phyloP scores from a whole-genome alignment of 2,888 invertebrate species.

The Himalopsyche kuldschensis region DNA sequence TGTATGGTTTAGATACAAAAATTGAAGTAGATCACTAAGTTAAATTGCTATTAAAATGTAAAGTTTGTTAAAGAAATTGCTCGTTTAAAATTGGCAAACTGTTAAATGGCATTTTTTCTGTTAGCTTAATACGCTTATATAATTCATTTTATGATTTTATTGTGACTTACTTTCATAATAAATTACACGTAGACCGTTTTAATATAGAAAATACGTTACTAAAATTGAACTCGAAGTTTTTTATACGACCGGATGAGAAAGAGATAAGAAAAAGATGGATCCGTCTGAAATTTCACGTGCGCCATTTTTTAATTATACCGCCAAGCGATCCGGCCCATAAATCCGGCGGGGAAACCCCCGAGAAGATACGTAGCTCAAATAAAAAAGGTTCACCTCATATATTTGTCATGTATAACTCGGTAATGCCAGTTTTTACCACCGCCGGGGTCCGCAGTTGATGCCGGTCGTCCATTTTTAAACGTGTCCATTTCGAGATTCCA shows the following conservation, averaged over 20 bases:
- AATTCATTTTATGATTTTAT: no score
- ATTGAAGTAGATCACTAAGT: no score
- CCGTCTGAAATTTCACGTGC: background rate
- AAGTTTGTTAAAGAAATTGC: no score
- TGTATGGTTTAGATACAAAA: no score
- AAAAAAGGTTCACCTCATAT: conserved; percentile 22
- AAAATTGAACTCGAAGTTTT: no score
- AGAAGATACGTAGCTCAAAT: conserved; percentile 10
- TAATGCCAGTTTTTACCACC: background rate
- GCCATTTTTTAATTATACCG: background rate
- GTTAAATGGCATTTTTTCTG: no score
- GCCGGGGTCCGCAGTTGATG: background rate
- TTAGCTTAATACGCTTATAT: no score
- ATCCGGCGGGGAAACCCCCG: background rate
- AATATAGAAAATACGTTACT: no score
- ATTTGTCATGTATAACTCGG: conserved; percentile 19
- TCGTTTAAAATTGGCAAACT: no score
- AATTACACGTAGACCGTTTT: no score
- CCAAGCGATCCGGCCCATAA: background rate
- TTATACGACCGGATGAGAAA: background rate
- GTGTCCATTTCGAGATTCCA: background rate
- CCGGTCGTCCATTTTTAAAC: background rate
- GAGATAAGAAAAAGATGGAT: background rate
- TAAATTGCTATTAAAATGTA: no score
- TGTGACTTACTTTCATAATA: no score